A percentile compares a stretch with the other conserved stretches of the same genome.
Conservation (phyloP, 2,888 invertebrate genomes). For the Dryococelus australis region DNA sequence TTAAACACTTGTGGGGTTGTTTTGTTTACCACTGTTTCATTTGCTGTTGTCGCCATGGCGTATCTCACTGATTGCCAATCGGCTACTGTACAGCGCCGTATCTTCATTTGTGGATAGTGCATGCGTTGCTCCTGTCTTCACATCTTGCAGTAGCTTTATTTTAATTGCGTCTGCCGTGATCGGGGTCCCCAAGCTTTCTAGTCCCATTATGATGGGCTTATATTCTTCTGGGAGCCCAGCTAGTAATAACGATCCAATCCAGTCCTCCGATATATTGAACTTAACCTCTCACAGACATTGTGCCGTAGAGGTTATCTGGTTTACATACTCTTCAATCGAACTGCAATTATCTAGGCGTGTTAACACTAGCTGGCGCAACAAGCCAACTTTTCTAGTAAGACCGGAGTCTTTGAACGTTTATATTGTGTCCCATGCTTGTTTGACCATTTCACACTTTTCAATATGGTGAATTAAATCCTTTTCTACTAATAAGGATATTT, state of each 20-base stretch:
- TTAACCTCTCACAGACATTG: no score
- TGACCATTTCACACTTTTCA: not conserved
- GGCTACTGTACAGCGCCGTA: not conserved
- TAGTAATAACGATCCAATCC: not conserved
- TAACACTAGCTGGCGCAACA: no score
- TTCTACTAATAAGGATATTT: no score
- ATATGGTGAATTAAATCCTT: not conserved
- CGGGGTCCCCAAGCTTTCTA: not conserved
- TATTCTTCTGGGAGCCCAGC: not conserved
- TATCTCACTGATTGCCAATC: not conserved
- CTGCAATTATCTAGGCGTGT: no score
- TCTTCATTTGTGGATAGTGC: not conserved
- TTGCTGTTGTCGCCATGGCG: not conserved
- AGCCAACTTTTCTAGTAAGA: no score
- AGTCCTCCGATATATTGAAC: not conserved
- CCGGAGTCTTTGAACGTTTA: no score
- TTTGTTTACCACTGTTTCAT: not conserved
- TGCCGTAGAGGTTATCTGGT: no score
- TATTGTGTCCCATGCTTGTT: not conserved
- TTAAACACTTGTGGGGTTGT: not conserved
- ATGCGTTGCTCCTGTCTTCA: not conserved
- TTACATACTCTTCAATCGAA: no score
- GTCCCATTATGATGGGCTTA: not conserved
- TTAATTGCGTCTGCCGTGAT: not conserved
- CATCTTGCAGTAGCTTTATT: not conserved